phyloP scores from a whole-genome alignment of 2,113 vertebrate genomes.

The Odontophorus gujanensis region DNA sequence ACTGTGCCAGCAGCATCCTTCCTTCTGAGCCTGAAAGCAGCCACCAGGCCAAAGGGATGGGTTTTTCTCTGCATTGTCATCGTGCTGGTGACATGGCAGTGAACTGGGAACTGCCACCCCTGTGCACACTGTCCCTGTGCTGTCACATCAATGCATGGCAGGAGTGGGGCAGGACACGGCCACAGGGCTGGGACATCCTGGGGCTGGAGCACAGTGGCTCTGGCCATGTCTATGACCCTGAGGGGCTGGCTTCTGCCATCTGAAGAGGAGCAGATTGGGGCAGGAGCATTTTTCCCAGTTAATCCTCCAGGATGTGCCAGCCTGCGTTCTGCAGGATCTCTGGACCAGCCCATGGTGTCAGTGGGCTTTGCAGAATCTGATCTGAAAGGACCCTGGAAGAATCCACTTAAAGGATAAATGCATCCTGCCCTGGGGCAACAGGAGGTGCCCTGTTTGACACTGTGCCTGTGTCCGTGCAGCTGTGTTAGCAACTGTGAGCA shows the following conservation, averaged over 20 bases:
- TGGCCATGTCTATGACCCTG: background rate
- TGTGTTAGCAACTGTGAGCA: background rate
- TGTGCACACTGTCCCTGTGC: too few species aligned
- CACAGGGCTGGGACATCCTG: background rate
- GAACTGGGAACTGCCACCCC: background rate
- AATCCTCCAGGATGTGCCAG: background rate
- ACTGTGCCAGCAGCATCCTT: background rate
- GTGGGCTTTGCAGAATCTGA: background rate
- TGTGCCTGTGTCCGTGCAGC: background rate
- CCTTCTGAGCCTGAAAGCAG: background rate
- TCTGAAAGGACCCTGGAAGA: background rate
- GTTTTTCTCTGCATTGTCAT: background rate
- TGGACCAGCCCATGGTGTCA: background rate
- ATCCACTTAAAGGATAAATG: too few species aligned
- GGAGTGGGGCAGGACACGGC: too few species aligned
- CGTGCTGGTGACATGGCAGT: too few species aligned
- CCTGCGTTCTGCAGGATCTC: background rate
- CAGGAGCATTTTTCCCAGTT: background rate
- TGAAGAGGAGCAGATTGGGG: too few species aligned
- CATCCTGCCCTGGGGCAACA: background rate
- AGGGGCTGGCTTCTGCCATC: background rate
- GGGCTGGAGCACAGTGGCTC: background rate
- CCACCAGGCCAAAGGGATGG: background rate
- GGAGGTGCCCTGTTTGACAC: background rate
- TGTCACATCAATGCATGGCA: background rate